Conservation (phyloP, 2,888 invertebrate species). For the Andrena fulva region DNA sequence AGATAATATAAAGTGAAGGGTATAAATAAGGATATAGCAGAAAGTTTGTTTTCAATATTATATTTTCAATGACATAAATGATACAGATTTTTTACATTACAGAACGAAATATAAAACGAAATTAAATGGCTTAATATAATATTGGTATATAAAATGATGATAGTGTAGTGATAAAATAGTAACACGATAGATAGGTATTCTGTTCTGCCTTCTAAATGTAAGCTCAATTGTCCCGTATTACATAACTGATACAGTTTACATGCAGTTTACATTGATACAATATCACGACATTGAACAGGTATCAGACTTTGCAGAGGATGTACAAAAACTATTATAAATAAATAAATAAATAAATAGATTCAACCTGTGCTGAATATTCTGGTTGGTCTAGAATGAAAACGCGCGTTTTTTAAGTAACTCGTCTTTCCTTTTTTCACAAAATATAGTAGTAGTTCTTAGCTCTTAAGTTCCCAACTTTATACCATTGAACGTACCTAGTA, state of each 20-base stretch:
- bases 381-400: constrained; percentile 51
- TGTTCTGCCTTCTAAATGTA: constrained; percentile 19
- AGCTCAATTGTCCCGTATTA: constrained; percentile 19
- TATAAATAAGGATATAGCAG: too few relatives aligned
- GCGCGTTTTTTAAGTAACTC: background rate
- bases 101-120: background rate
- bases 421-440: background rate
- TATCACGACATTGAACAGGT: constrained; percentile 22
- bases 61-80: background rate
- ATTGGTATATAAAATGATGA: constrained; percentile 17
- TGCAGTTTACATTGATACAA: constrained; percentile 5
- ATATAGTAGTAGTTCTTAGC: constrained; percentile 1
- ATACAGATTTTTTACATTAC: background rate
- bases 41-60: too few relatives aligned
- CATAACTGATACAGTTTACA: constrained; percentile 19
- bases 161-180: constrained; percentile 20
- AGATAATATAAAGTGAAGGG: too few relatives aligned
- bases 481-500: background rate
- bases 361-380: constrained; percentile 28
- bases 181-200: background rate
- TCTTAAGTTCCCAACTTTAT: background rate
- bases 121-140: background rate
- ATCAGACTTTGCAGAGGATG: constrained; percentile 51
- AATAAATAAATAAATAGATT: constrained; percentile 70
- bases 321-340: constrained; percentile 47